phyloP scores from a whole-genome alignment of 2,888 invertebrate genomes.

The Calameuta pallipes region DNA sequence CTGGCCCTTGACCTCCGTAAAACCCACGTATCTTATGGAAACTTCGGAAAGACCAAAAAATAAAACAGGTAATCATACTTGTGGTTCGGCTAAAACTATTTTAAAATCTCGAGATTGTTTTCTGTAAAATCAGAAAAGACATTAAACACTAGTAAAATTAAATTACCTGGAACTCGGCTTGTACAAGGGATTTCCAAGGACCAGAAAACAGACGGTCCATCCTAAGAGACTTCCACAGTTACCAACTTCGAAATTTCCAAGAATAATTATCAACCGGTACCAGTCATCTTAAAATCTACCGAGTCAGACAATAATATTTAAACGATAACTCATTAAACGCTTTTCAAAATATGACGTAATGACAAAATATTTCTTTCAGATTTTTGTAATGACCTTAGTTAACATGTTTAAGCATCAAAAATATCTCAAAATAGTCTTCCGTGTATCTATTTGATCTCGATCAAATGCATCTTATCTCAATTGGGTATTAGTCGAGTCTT shows the following conservation, averaged over 20 bases:
- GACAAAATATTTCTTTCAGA: neutral
- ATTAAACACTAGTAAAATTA: neutral
- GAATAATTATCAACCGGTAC: neutral
- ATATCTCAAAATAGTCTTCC: neutral
- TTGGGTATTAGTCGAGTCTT: neutral
- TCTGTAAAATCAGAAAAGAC: neutral
- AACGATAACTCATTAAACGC: neutral
- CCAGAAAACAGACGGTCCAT: neutral
- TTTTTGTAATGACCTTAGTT: neutral
- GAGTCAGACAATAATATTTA: neutral
- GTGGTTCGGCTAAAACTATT: neutral
- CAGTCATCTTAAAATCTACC: neutral
- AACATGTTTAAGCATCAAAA: neutral
- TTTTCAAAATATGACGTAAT: neutral
- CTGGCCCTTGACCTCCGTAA: conserved; percentile 23
- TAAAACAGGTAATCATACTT: neutral
- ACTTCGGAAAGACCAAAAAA: neutral
- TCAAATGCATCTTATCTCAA: neutral
- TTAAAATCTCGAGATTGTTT: neutral
- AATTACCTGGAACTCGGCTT: neutral
- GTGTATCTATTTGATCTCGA: neutral
- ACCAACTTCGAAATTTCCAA: neutral
- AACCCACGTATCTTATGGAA: conserved; percentile 16
- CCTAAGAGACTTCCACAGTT: neutral
- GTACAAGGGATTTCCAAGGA: neutral